phyloP scores from a whole-genome alignment of 2,888 invertebrate species.

The Trachelus iudaicus region DNA sequence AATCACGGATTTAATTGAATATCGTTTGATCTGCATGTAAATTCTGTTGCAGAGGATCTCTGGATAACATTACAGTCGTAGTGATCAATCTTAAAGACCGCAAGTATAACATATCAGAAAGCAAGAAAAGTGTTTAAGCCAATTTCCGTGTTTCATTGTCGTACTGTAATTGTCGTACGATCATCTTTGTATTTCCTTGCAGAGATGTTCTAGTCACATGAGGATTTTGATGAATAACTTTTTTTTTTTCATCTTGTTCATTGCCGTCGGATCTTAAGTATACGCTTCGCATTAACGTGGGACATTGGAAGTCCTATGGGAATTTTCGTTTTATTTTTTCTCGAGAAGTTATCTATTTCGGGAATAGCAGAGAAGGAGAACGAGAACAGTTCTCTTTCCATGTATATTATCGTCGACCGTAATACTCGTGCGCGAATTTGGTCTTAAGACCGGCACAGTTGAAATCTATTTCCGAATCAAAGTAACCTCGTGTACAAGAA shows the following conservation, averaged over 20 bases:
- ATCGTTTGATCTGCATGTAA: not conserved
- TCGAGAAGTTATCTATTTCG: not conserved
- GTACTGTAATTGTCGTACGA: not conserved
- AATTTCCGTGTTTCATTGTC: not conserved
- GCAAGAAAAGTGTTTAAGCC: not conserved
- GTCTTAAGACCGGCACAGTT: not conserved
- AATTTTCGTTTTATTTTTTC: not conserved
- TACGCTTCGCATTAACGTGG: not conserved
- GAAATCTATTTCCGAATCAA: not conserved
- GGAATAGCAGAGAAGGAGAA: not conserved
- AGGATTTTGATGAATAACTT: not conserved
- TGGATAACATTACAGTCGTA: conserved; percentile 95
- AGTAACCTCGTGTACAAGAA: not conserved
- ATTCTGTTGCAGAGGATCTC: conserved; percentile 76
- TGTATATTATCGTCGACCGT: not conserved
- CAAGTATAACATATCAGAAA: conserved; percentile 42
- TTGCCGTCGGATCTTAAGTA: not conserved
- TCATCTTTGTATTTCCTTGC: not conserved
- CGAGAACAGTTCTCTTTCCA: not conserved
- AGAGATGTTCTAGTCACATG: not conserved
- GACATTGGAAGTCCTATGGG: not conserved
- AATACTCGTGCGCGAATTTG: not conserved
- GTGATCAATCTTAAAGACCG: conserved; percentile 82
- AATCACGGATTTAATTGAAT: not conserved
- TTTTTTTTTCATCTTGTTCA: not conserved